Evolutionary conservation across 2,113 vertebrate species (phyloP), one percentile per base, ranked within the genome.

Genomic region (Tachuris rubrigastra): DNA sequence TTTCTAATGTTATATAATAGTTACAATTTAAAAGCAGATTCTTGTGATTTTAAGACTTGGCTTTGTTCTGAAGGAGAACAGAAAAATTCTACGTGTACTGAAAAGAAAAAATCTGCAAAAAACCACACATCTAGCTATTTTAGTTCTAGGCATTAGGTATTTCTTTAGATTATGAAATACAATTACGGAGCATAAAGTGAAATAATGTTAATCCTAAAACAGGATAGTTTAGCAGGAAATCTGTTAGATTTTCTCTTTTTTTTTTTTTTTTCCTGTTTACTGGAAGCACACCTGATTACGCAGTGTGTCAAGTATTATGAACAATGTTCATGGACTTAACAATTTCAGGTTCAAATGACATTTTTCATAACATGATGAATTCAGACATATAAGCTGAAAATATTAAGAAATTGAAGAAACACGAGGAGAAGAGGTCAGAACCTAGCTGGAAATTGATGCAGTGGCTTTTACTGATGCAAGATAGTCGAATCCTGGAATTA

Each of bases 211-310:
- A 47, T 50, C 3, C 6, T 75, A 17, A 65, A 74, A 49, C 2
- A 53, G 10, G 24, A 5, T 12, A 28, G 66, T 89, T 89, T 56
- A 62, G 35, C 16, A 83, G 15, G 13, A 73, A 73, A 56, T 37
- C 3, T 19, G 4, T 62, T 41, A 1, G 10, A 3, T 8, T 39
- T 17, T 5, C 7, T 58, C 3, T 8, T 16, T 20, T 9, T 14
- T 8, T 20, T 3, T 53, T 25, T 16, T 46, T n/a, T 76, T 27
- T 31, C 18, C 18, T 44, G 44, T 41, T 89, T 88, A 28, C 9
- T 63, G 33, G 35, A 87, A 85, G 75, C 11, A n/a, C 1, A 13
- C 4, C 18, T 37, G 10, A 27, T 52, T 75, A 25, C 55, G 6
- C 21, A 59, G 18, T 42, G 9, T 42, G 8, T 42, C n/a, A 47